phyloP scores from a whole-genome alignment of 2,797 vertebrate species.

The Lagodon rhomboides region DNA sequence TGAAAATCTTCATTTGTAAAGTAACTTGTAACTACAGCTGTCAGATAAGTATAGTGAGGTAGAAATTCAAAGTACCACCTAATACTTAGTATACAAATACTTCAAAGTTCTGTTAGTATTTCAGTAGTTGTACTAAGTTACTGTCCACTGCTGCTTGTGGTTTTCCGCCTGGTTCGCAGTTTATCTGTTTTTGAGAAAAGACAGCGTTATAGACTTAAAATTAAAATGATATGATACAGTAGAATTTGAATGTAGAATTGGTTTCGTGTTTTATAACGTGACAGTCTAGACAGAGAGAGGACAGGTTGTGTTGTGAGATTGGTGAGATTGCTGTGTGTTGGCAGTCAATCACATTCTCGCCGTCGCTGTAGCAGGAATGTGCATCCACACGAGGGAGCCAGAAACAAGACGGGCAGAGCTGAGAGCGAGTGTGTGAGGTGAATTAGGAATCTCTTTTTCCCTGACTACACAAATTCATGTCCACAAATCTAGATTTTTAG shows the following conservation, averaged over 20 bases:
- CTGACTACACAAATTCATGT: not conserved
- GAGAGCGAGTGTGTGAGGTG: not conserved
- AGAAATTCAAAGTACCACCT: not conserved
- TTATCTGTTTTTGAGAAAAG: not conserved
- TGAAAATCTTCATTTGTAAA: not conserved
- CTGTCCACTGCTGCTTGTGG: not conserved
- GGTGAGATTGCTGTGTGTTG: not conserved
- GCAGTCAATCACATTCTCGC: not conserved
- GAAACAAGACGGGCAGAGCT: constrained; percentile 19
- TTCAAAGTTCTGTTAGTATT: not conserved
- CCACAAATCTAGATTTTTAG: not conserved
- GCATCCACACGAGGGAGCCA: constrained; percentile 65
- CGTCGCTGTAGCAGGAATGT: not conserved
- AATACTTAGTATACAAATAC: not conserved
- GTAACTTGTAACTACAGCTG: too few species aligned
- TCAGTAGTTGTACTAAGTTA: too few species aligned
- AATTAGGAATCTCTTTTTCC: not conserved
- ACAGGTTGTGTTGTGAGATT: not conserved
- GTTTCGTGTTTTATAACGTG: not conserved
- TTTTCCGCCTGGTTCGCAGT: not conserved
- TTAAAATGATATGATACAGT: not conserved
- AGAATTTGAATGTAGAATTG: not conserved
- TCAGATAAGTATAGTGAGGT: too few species aligned
- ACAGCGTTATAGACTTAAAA: not conserved
- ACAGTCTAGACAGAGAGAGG: not conserved